Base-by-base conservation (phyloP, 2,888 invertebrate species). In the Alentia gelatinosa region DNA sequence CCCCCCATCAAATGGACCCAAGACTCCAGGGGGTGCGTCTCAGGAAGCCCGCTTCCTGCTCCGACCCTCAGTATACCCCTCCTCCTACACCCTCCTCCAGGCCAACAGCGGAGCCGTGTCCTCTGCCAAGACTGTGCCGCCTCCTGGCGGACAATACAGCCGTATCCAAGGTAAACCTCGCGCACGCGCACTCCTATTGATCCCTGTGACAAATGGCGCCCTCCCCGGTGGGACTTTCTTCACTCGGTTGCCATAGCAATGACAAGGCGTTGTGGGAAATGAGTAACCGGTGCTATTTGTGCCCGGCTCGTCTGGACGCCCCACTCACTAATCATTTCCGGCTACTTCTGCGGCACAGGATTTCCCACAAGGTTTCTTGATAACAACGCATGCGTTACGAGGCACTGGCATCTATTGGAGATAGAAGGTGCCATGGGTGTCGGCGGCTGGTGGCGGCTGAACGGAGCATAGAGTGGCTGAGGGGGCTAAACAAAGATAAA, bases 231-330 rank as follows among this genome's bases (percentile, higher is more conserved):
- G 79, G 37, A 79, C 79, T 79, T 79, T 79, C 79, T 79, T 79
- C 79, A 79, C 79, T 79, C 79, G 37, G 79, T 79, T 79, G 79
- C 79, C 79, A 79, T 79, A 79, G 79, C 79, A 79, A 79, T 79
- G 79, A 79, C 79, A 79, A 79, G 79, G 79, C 79, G 79, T 79
- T 79, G 37, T 19, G 79, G 79, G 79, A 79, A 79, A 79, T 79
- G 79, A 79, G 79, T 79, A 79, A 79, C 37, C 79, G 79, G 79
- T 30, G 35, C 39, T 35, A 35, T 79, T 37, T 79, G 35, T 79
- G 79, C 39, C 35, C 1, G 74, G 37, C 37, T 15, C 37, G 35
- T 35, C 37, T 33, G 37, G 37, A 35, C 37, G 37, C 35, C 4
- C 79, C 37, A 4, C 79, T 23, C 79, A 79, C 79, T 79, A 79